A percentile compares a stretch with the other conserved stretches of the same genome.
phyloP scores from a whole-genome alignment of 2,888 invertebrate genomes.

The Agrochola circellaris region DNA sequence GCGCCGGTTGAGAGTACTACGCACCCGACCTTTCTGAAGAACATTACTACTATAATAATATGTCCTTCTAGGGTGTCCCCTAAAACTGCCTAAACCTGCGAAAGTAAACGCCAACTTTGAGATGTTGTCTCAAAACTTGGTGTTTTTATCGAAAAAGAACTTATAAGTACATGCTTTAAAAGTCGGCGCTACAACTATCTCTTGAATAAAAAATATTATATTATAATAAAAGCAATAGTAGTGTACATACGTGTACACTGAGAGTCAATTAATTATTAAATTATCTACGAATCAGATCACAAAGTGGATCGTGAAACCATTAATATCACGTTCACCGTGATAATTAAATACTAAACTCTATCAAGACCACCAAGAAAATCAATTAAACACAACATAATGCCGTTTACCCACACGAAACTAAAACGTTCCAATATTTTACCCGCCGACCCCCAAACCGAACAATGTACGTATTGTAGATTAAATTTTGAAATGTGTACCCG shows the following conservation, averaged over 20 bases:
- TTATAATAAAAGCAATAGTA: neutral
- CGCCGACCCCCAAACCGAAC: slow-evolving; percentile 63
- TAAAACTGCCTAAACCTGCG: neutral
- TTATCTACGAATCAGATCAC: slow-evolving; percentile 28
- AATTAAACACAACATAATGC: slow-evolving; percentile 45
- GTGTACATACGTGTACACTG: neutral
- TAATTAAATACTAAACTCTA: slow-evolving; percentile 42
- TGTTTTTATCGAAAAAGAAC: no score
- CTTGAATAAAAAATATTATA: neutral
- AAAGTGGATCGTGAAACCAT: slow-evolving; percentile 18
- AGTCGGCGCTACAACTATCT: neutral
- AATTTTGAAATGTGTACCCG: slow-evolving; percentile 70
- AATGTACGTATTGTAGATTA: slow-evolving; percentile 67
- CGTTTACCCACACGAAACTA: slow-evolving; percentile 20
- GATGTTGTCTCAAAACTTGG: no score
- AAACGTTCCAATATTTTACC: slow-evolving; percentile 45
- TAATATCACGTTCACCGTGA: slow-evolving; percentile 33
- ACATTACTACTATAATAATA: no score
- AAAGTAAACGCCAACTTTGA: no score
- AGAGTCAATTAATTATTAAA: slow-evolving; percentile 31
- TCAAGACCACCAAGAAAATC: slow-evolving; percentile 56
- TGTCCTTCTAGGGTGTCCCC: neutral
- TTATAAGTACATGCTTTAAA: neutral
- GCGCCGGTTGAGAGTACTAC: no score
- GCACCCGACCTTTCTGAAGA: no score